Conservation (phyloP, 2,797 vertebrate species). For the Gymnopithys bicolor region DNA sequence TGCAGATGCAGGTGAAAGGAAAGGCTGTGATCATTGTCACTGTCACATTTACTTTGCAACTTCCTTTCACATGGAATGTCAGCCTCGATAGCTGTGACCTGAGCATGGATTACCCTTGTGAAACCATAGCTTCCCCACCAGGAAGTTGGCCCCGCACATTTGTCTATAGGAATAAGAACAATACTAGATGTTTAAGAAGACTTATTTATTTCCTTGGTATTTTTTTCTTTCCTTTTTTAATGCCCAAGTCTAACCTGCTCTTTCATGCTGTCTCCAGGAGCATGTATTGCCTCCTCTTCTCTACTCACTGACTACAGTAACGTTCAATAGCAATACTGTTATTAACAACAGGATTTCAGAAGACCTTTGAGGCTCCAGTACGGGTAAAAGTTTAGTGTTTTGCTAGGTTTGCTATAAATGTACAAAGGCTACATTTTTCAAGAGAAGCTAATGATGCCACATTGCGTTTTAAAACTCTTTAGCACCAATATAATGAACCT, state of each 20-base stretch:
- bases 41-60: not conserved
- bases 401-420: not conserved
- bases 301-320: not conserved
- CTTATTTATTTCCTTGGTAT: not conserved
- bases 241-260: not conserved
- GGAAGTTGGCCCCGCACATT: not conserved
- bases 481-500: not conserved
- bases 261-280: not conserved
- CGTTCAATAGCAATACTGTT: not conserved
- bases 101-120: not conserved
- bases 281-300: not conserved
- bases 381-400: not conserved
- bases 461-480: not conserved
- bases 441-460: not conserved
- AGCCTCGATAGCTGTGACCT: not conserved
- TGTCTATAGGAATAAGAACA: not conserved
- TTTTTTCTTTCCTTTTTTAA: rapidly evolving
- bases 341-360: not conserved
- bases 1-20: not conserved
- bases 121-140: not conserved
- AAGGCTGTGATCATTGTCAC: not conserved
- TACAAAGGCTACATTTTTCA: not conserved
- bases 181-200: not conserved
- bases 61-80: not conserved
- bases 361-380: not conserved